phyloP scores from a whole-genome alignment of 1,140 invertebrate species.

The Lepidurus packardi region DNA sequence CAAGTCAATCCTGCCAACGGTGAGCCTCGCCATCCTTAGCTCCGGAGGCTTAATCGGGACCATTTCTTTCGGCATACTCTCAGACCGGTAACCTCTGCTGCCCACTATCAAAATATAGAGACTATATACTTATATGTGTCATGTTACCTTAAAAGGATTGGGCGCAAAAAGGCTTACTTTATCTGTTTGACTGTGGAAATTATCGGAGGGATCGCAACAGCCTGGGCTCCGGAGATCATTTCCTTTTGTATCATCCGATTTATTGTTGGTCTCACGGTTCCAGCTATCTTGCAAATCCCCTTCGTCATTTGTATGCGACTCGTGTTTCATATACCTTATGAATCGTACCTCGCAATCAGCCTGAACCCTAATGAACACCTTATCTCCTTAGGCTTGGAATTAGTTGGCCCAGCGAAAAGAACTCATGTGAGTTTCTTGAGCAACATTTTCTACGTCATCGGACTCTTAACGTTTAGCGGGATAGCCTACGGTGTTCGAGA shows the following conservation, averaged over 20 bases:
- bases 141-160: constrained; percentile 21
- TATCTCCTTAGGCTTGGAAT: constrained; percentile 35
- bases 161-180: constrained; percentile 31
- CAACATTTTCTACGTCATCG: constrained; percentile 39
- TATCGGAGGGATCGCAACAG: constrained; percentile 19
- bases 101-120: not conserved
- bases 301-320: constrained; percentile 33
- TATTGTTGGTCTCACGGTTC: constrained; percentile 28
- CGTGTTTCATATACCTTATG: not conserved
- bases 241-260: constrained; percentile 27
- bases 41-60: constrained; percentile 27
- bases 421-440: constrained; percentile 39
- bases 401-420: constrained; percentile 39
- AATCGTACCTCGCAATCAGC: not conserved
- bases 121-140: not conserved
- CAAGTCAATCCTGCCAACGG: constrained; percentile 16
- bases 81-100: constrained; percentile 17
- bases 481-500: constrained; percentile 37
- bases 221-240: constrained; percentile 27
- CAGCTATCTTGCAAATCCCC: constrained; percentile 32
- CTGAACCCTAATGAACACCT: not conserved
- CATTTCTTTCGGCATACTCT: constrained; percentile 28
- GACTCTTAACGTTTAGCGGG: constrained; percentile 37
- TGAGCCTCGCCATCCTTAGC: constrained; percentile 23
- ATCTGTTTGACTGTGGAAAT: constrained; percentile 29